Evolutionary conservation across 2,888 invertebrate species (phyloP), one percentile per base, ranked within the genome.

Genomic region (Xestia ashworthii): DNA sequence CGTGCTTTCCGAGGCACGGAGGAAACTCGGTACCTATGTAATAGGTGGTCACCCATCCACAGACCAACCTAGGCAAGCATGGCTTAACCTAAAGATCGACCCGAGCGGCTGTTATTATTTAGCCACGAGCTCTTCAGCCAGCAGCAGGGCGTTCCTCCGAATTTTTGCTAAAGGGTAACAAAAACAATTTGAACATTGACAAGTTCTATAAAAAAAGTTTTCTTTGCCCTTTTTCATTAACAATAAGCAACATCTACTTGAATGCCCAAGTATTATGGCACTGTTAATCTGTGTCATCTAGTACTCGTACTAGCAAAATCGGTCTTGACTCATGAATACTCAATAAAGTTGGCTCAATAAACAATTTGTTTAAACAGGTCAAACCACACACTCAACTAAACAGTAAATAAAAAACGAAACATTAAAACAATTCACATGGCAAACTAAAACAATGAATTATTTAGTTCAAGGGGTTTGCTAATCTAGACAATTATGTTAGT

Each of bases 371-470:
- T 48, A 5, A 41, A 72, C 19, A 71, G 32, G 46, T 46, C 14
- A 68, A 48, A 46, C 69, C 65, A 81, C 67, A 81, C 76, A 74
- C 69, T 66, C n/a, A 64, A 72, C 41, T 32, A 71, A 70, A 76
- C 25, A 81, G 55, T 16, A 53, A 50, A 65, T 6, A 58, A 74
- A 62, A 65, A 71, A 64, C 25, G 32, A 55, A 81, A 82, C 19
- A 55, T 44, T 16, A 68, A 65, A 65, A 74, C 41, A 76, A 71
- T 19, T 41, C 0, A 38, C 72, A 82, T 60, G 19, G 86, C 86
- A 86, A 86, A 83, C 46, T 62, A 84, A 81, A 80, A 74, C 60
- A 48, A 71, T 41, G 32, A 72, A 25, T 41, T 64, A 55, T 11
- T 64, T 38, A 50, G 38, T 50, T 5, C 16, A 25, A 58, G 14